Conservation (phyloP, 2,888 invertebrate genomes). For the Phengaris alcon region DNA sequence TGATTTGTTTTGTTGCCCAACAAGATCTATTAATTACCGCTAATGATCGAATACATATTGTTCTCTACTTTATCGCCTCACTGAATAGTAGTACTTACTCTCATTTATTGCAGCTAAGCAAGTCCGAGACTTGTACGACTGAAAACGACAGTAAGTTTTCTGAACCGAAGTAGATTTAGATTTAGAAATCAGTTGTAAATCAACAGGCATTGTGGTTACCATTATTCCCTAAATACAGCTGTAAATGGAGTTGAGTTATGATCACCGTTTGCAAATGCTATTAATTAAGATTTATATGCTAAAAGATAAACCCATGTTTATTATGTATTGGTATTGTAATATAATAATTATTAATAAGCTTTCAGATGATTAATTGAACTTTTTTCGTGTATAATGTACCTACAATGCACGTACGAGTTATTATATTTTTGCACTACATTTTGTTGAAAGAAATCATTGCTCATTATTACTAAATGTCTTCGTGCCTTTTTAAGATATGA, state of each 20-base stretch:
- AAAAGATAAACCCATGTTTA: slow-evolving; percentile 26
- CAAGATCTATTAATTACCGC: neutral
- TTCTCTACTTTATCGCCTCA: slow-evolving; percentile 20
- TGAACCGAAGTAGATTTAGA: slow-evolving; percentile 15
- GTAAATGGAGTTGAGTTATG: slow-evolving; percentile 36
- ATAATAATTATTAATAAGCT: slow-evolving; percentile 24
- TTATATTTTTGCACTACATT: neutral
- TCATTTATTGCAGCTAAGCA: slow-evolving; percentile 18
- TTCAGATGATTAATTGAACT: slow-evolving; percentile 17
- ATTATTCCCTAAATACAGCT: slow-evolving; percentile 36
- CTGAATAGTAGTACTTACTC: slow-evolving; percentile 10
- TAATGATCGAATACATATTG: slow-evolving; percentile 19
- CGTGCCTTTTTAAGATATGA: no score
- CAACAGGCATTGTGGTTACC: slow-evolving; percentile 28
- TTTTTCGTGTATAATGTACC: slow-evolving; percentile 5
- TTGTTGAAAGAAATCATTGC: no score
- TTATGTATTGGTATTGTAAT: slow-evolving; percentile 10
- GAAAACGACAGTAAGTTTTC: slow-evolving; percentile 25
- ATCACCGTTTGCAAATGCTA: slow-evolving; percentile 34
- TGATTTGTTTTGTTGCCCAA: slow-evolving; percentile 1
- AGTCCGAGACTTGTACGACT: slow-evolving; percentile 1
- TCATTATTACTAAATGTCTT: no score
- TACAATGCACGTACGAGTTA: neutral
- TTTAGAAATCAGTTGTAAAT: slow-evolving; percentile 29
- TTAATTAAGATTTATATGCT: slow-evolving; percentile 36